These are phyloP conservation scores for Drosophila watanabei DNA, from an alignment of 1,140 invertebrate species.

Conservation along the genomic window DNA sequence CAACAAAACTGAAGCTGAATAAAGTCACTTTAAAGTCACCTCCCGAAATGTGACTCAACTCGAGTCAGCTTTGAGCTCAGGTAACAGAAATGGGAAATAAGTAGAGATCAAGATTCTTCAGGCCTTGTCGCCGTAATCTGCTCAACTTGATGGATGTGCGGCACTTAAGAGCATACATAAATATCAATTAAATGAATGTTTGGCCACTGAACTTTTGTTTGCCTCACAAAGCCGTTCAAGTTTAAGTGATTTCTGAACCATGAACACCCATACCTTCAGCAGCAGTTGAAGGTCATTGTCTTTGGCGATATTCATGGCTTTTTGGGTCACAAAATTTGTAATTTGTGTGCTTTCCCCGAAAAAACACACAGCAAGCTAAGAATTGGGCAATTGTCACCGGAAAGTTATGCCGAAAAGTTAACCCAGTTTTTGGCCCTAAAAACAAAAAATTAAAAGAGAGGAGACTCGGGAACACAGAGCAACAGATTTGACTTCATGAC, in stretches of 20 bases:
- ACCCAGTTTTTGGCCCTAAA: constrained; percentile 39
- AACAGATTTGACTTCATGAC: constrained; percentile 60
- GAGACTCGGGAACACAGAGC: constrained; percentile 20
- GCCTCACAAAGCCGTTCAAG: constrained; percentile 61
- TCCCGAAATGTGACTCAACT: constrained; percentile 25
- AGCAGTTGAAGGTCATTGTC: constrained; percentile 68
- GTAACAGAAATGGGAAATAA: constrained; percentile 10
- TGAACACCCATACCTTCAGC: constrained; percentile 25
- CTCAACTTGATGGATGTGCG: constrained; percentile 54
- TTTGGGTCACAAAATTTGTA: constrained; percentile 55
- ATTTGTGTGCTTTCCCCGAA: constrained; percentile 9
- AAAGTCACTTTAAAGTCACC: constrained; percentile 15
- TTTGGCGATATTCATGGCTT: constrained; percentile 54
- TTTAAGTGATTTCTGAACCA: constrained; percentile 70
- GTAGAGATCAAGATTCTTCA: constrained; percentile 34
- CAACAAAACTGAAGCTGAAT: constrained; percentile 39
- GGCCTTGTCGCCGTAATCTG: constrained; percentile 52
- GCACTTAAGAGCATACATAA: constrained; percentile 64
- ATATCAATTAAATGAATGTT: constrained; percentile 70
- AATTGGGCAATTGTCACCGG: constrained; percentile 66
- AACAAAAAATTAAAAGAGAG: constrained; percentile 15
- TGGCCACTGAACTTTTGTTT: constrained; percentile 65
- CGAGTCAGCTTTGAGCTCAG: constrained; percentile 8
- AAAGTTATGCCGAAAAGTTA: constrained; percentile 33
- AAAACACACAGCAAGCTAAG: constrained; percentile 56